A percentile compares a stretch with the other conserved stretches of the same genome.
Evolutionary conservation across 2,888 invertebrate genomes (phyloP).

Genomic region (Hirtodrosophila cameraria): DNA sequence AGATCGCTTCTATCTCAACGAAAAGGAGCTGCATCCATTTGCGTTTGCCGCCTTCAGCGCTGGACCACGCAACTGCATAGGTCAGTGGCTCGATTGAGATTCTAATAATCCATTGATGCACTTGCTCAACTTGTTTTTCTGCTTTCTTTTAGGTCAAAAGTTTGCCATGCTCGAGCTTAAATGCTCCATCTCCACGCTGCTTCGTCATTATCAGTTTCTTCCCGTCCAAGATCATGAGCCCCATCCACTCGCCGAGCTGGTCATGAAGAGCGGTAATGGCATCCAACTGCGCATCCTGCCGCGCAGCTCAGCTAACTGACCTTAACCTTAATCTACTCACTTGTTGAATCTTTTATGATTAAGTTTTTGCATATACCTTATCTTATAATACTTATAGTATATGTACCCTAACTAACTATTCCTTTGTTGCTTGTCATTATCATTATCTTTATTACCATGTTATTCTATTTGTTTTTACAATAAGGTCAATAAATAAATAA

Average conservation of each 20-base stretch:
- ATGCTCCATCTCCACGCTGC: constrained; percentile 74
- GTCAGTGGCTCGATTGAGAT: too few relatives aligned
- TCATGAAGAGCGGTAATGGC: constrained; percentile 82
- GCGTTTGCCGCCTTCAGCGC: constrained; percentile 83
- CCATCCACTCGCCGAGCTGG: constrained; percentile 75
- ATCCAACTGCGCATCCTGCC: constrained; percentile 76
- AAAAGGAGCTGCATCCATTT: constrained; percentile 79
- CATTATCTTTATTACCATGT: background rate
- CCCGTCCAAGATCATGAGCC: constrained; percentile 76
- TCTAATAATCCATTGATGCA: too few relatives aligned
- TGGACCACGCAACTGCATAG: constrained; percentile 83
- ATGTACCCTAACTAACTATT: background rate
- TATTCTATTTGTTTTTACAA: background rate
- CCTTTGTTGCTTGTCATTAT: background rate
- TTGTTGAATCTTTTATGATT: background rate
- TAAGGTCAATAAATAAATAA: background rate
- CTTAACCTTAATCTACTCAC: too few relatives aligned
- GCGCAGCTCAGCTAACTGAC: constrained; percentile 31
- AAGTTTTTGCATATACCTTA: too few relatives aligned
- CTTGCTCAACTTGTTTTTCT: background rate
- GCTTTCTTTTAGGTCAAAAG: constrained; percentile 79
- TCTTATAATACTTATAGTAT: background rate
- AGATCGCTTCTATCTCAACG: constrained; percentile 77
- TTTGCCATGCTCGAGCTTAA: constrained; percentile 84
- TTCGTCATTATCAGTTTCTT: constrained; percentile 80